Evolutionary conservation across 1,140 invertebrate genomes (phyloP).

Genomic region (Bombus pascuorum): DNA sequence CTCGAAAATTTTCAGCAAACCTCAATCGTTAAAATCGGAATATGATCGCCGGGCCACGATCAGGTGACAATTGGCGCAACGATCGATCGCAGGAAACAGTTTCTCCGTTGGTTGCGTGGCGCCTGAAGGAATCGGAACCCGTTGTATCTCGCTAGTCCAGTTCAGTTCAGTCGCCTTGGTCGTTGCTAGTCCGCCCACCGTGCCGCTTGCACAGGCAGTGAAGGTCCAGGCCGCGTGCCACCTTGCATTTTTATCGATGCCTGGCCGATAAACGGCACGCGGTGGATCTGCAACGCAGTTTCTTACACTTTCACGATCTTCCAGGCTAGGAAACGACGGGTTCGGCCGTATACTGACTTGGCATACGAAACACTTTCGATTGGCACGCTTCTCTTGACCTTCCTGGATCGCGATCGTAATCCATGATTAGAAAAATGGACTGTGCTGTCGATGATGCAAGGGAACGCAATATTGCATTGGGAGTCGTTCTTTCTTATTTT

Average conservation of each 20-base stretch:
- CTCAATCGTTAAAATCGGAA: not conserved
- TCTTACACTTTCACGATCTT: slow-evolving; percentile 73
- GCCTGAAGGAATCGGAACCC: slow-evolving; percentile 51
- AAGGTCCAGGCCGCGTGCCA: slow-evolving; percentile 75
- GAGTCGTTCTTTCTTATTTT: not conserved
- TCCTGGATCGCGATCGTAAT: slow-evolving; percentile 8
- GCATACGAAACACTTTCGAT: slow-evolving; percentile 52
- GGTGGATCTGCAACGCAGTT: slow-evolving; percentile 56
- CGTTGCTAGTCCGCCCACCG: slow-evolving; percentile 74
- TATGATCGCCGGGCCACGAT: too few species aligned
- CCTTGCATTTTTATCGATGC: slow-evolving; percentile 75
- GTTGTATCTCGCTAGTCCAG: slow-evolving; percentile 48
- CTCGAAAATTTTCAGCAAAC: not conserved
- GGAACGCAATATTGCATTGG: not conserved
- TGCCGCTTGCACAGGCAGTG: slow-evolving; percentile 58
- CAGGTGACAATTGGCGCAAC: not conserved
- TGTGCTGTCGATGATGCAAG: not conserved
- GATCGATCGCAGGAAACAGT: not conserved
- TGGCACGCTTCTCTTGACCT: not conserved
- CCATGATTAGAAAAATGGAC: not conserved
- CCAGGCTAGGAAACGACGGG: slow-evolving; percentile 10
- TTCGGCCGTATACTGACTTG: not conserved
- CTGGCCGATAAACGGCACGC: slow-evolving; percentile 58
- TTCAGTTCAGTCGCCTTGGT: slow-evolving; percentile 61
- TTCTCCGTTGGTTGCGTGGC: slow-evolving; percentile 47